phyloP scores from a whole-genome alignment of 2,888 invertebrate genomes.

The Fissipunctia ypsillon region DNA sequence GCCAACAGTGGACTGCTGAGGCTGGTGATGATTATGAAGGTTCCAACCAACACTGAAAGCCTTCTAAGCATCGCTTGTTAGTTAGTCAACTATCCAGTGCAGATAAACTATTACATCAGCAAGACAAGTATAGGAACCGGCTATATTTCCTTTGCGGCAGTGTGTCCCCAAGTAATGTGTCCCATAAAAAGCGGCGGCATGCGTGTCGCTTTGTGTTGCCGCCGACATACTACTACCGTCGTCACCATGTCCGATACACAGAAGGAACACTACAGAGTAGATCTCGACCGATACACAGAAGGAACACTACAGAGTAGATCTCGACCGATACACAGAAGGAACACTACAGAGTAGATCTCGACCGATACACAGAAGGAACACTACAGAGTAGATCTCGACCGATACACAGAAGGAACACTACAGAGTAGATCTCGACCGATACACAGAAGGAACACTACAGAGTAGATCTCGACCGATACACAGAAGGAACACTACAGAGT shows the following conservation, averaged over 20 bases:
- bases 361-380: too few relatives aligned
- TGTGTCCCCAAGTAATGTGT: constrained; percentile 24
- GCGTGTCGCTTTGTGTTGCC: constrained; percentile 40
- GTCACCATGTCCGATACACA: neutral
- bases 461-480: too few relatives aligned
- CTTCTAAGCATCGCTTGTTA: neutral
- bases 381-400: too few relatives aligned
- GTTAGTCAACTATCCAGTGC: neutral
- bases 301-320: neutral
- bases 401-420: too few relatives aligned
- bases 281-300: too few relatives aligned
- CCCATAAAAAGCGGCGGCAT: constrained; percentile 22
- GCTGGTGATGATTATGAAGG: neutral
- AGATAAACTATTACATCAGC: neutral
- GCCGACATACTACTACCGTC: neutral
- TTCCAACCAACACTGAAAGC: neutral
- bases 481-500: too few relatives aligned
- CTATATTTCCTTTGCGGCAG: neutral
- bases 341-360: too few relatives aligned
- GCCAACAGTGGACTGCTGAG: too few relatives aligned
- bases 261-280: neutral
- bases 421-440: too few relatives aligned
- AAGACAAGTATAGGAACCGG: too few relatives aligned
- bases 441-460: too few relatives aligned
- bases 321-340: too few relatives aligned